phyloP scores from a whole-genome alignment of 2,113 vertebrate species.

The Stigmatopora nigra region DNA sequence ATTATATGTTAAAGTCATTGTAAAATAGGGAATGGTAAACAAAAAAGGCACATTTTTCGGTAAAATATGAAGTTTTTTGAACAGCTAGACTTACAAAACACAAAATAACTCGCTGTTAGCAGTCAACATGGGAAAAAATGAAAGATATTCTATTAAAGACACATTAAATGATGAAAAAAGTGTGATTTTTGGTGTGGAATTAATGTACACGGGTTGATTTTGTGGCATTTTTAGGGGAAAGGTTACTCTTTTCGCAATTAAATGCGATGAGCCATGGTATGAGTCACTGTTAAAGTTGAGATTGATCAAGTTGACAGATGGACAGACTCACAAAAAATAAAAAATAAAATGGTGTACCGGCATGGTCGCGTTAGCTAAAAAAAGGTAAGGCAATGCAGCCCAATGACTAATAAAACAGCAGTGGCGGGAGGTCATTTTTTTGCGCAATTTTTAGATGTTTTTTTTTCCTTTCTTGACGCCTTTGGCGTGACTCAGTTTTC shows the following conservation, averaged over 20 bases:
- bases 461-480: not conserved
- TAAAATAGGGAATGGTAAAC: no score
- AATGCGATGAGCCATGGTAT: not conserved
- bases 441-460: conserved; percentile 1
- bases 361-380: not conserved
- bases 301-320: not conserved
- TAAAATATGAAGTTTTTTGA: no score
- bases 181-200: no score
- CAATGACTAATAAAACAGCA: not conserved
- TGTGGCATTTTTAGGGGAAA: not conserved
- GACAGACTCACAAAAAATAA: not conserved
- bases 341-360: not conserved
- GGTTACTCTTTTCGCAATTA: not conserved
- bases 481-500: not conserved
- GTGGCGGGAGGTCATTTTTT: not conserved
- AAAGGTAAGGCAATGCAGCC: not conserved
- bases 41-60: no score
- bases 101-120: no score
- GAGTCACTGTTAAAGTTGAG: conserved; percentile 22
- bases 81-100: no score
- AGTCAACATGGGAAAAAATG: no score
- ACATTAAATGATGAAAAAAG: no score
- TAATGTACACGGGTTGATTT: not conserved
- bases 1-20: no score
- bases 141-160: no score